Evolutionary conservation across 2,888 invertebrate genomes (phyloP), one percentile per base, ranked within the genome.

Genomic region (Dicranocentrus wangi): DNA sequence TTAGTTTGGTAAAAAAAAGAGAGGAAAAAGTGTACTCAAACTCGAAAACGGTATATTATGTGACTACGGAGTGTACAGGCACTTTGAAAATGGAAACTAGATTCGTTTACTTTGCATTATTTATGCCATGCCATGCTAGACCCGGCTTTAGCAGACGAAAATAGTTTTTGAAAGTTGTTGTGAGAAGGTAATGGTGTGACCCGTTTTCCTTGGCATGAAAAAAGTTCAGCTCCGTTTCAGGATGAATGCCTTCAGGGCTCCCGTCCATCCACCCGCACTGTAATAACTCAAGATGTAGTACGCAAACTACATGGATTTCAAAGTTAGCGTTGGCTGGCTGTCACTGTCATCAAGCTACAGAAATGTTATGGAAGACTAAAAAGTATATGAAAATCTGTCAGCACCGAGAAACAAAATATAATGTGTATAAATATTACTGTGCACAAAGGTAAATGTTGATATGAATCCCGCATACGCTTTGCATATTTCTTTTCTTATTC

Each of bases 191-290:
- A 32, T 32, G 32, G 10, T 3, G 32, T 32, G 32, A 32, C 32
- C 32, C 32, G 32, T 10, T 32, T 32, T 32, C 10, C 32, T 47
- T 15, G 47, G n/a, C 47, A 47, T 47, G 47, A 5, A n/a, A 47
- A 47, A 47, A 15, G 5, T 47, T 47, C n/a, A 47, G 47, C 55
- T 21, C 3, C 21, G 23, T 55, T 55, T 21, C 23, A 8, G 55
- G 55, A 55, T 55, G 55, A 55, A 55, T 55, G 21, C 55, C 55
- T 55, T 21, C 2, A 55, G 55, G 55, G 55, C 55, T 8, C 55
- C 23, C 7, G 7, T n/a, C 47, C 15, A 47, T n/a, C 47, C 47
- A 47, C 13, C 55, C 47, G 17, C 15, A 47, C 23, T 55, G 2
- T 55, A 55, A 55, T 55, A 55, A 55, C 55, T 55, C 55, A 55